phyloP scores from a whole-genome alignment of 2,113 vertebrate species.

The Hypocryptadius cinnamomeus region DNA sequence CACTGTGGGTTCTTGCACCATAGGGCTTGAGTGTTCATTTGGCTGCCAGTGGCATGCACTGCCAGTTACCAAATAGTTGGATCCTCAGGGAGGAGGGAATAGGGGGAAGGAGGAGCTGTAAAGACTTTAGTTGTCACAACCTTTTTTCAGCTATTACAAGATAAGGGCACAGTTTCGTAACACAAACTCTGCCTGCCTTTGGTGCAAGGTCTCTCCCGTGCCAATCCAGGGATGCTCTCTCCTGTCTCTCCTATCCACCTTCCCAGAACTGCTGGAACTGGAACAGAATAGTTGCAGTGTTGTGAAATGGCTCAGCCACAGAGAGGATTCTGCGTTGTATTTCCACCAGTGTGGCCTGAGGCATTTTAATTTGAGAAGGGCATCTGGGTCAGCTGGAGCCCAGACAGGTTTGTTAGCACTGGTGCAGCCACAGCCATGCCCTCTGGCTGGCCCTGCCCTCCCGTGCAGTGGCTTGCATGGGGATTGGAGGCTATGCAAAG shows the following conservation, averaged over 20 bases:
- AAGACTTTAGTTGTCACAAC: neutral
- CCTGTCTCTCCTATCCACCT: fast-evolving
- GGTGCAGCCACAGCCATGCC: neutral
- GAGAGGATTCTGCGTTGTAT: neutral
- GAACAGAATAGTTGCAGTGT: neutral
- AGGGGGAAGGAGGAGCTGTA: neutral
- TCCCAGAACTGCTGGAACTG: neutral
- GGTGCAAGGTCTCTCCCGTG: neutral
- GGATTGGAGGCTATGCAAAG: neutral
- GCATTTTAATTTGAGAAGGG: neutral
- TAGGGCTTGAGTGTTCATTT: neutral
- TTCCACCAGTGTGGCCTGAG: neutral
- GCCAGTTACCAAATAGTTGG: neutral
- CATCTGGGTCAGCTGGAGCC: neutral
- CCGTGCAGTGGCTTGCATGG: fast-evolving
- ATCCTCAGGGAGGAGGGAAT: neutral
- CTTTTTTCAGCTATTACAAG: neutral
- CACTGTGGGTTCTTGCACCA: neutral
- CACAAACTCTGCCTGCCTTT: neutral
- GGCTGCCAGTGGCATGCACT: neutral
- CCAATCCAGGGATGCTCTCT: fast-evolving
- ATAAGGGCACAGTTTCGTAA: fast-evolving
- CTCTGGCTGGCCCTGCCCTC: neutral
- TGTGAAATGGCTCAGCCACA: fast-evolving
- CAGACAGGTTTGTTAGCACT: fast-evolving